Conservation (phyloP, 2,113 vertebrate genomes). For the Bujurquina vittata region DNA sequence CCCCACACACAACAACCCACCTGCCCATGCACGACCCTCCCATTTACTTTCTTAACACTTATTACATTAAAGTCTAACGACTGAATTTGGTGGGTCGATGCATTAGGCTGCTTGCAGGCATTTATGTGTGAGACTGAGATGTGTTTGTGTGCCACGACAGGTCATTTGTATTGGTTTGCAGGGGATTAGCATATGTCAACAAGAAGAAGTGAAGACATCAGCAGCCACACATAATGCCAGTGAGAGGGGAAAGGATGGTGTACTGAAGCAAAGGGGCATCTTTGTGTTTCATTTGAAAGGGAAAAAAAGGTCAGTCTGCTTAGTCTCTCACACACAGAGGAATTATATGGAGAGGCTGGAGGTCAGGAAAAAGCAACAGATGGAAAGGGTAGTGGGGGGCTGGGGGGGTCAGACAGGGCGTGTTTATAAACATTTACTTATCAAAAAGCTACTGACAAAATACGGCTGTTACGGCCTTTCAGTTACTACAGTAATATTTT, state of each 20-base stretch:
- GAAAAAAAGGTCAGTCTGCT: conserved; percentile 44
- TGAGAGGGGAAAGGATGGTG: conserved; percentile 41
- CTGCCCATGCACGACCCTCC: background rate
- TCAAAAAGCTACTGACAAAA: background rate
- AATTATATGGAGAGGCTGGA: conserved; percentile 27
- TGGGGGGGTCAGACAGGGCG: background rate
- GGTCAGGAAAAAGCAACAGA: conserved; percentile 66
- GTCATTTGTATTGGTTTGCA: conserved; percentile 63
- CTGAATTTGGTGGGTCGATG: background rate
- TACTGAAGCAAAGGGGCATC: conserved; percentile 46
- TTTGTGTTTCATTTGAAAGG: conserved; percentile 64
- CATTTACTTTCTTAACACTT: background rate
- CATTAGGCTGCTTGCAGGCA: background rate
- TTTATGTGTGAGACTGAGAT: background rate
- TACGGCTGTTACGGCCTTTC: background rate
- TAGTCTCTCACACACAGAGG: conserved; percentile 13
- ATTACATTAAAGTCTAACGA: background rate
- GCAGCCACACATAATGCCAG: conserved; percentile 33
- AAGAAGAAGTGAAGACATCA: conserved; percentile 61
- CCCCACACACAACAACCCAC: background rate
- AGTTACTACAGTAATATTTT: background rate
- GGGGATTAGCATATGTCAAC: conserved; percentile 60
- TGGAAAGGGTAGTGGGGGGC: conserved; percentile 40
- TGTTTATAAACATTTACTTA: background rate
- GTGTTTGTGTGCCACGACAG: conserved; percentile 16